Base-by-base conservation (phyloP, 1,140 invertebrate species). In the Meloidogyne floridensis region DNA sequence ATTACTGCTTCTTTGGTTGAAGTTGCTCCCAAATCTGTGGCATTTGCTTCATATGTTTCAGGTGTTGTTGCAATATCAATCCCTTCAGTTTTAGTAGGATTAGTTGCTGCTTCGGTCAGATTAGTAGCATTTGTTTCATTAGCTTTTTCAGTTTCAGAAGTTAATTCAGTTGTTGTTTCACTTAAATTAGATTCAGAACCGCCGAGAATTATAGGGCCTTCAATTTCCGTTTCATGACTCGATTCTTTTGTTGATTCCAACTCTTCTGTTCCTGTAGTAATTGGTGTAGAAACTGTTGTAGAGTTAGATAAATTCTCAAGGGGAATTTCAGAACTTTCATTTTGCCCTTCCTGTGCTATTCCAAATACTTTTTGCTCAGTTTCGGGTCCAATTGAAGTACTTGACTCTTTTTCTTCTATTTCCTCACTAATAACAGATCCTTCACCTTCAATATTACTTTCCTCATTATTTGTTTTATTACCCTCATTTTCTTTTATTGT, bases 401-500 rank as follows among this genome's bases (percentile, higher is more conserved):
- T 18, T 5, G 15, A 15, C 15, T 56, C 75, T n/a, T 56, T 77
- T 77, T 77, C 75, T 59, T 75, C 5, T n/a, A n/a, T 75, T 47
- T 4, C 47, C 47, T 8, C 47, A 47, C 7, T 8, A 47, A 15
- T 15, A 65, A 65, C n/a, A 65, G n/a, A 65, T 7, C 59, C 59
- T 65, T 65, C 59, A 18, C 59, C 43, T 81, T 81, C 65, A 81
- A 54, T 2, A 53, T 77, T n/a, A 54, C 47, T 76, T 53, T 59
- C 56, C 6, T 76, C 42, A 32, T 56, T 75, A 32, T 54, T 75
- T 20, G 74, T 53, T 59, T 51, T 20, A 75, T 75, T 59, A 47
- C 7, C 73, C 10, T 47, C 73, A 9, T 10, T 75, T 10, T 47
- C 47, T 47, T 47, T 47, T 47, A 47, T 47, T 47, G 47, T 47